Evolutionary conservation across 2,888 invertebrate genomes (phyloP), one percentile per base, ranked within the genome.

Genomic region (Cyclophora punctaria): DNA sequence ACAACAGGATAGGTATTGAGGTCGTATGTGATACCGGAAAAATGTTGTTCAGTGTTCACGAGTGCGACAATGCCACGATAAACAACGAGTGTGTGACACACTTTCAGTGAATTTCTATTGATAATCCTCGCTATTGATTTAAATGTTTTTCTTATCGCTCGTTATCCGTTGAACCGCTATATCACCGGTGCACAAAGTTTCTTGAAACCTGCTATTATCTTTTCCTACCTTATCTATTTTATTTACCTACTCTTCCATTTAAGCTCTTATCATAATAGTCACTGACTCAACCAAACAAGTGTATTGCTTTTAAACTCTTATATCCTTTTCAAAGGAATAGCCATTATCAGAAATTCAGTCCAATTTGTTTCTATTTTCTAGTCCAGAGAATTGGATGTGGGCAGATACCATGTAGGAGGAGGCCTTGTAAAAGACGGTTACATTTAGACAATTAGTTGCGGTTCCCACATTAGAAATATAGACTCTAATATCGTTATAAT

Each of bases 341-440:
- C 49, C 50, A 53, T 60, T 59, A 57, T 49, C 60, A 63, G 61
- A 67, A 64, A 77, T 83, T 82, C 71, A 69, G 76, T 69, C 73
- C 79, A 84, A 78, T 80, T 80, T 73, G 71, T 70, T 63, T 62
- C 63, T 62, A 67, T 67, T 66, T 65, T 67, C 62, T 63, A 62
- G 63, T 71, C 70, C 69, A 71, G 71, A 71, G 73, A 77, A 87
- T 87, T 88, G 86, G 73, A 81, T 82, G 87, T 88, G 87, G 87
- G 87, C 67, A 78, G 87, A 64, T 53, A 58, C 68, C 66, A 77
- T 69, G 87, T 87, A 88, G 87, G 87, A 73, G 86, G 86, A 79
- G 83, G 79, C 83, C 86, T 81, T 70, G 78, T 70, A 62, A 77
- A 75, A 75, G 81, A 68, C 83, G 75, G 82, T 84, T 82, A 75